Base-by-base conservation (phyloP, 2,113 vertebrate genomes). In the Lepisosteus oculatus region DNA sequence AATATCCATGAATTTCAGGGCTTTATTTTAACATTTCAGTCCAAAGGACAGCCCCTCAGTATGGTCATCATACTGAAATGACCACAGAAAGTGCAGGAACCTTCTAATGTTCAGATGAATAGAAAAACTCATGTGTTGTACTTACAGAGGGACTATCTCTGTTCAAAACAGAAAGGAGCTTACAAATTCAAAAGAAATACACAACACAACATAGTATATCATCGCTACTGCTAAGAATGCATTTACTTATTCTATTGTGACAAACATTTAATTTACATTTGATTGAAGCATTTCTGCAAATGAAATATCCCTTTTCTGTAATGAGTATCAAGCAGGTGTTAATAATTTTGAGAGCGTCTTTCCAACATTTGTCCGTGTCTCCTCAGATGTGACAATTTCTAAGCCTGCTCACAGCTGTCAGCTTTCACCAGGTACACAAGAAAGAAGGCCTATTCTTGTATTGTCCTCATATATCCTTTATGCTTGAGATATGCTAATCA, bases 261-360 rank as follows among this genome's bases (percentile, higher is more conserved):
- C 7, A 29, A 61, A 61, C 59, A 14, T 15, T 61, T 61, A 2
- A 61, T 61, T 61, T 61, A 61, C 59, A 61, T 61, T 61, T 61
- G 59, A 61, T 61, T 61, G 59, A 61, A 61, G 59, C 59, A 61
- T 61, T 61, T 61, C 55, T 11, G 59, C 13, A 61, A 61, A 61
- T 61, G 59, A 61, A 15, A 61, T 61, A 14, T 61, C 17, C 59
- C 17, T 61, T 15, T 6, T 29, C 59, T 11, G 17, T 14, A 61
- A 61, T 61, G 59, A 13, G 59, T 61, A 61, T 6, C 17, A 13
- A 61, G 14, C 59, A 61, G 59, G 59, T 61, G 59, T 61, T 61
- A 61, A 61, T 61, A 61, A 61, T 61, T 61, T 61, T 14, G 59
- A 61, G 59, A 29, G 14, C 5, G 14, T 61, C 59, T 61, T 61